phyloP scores from a whole-genome alignment of 2,113 vertebrate species.

The Eclectus roratus region DNA sequence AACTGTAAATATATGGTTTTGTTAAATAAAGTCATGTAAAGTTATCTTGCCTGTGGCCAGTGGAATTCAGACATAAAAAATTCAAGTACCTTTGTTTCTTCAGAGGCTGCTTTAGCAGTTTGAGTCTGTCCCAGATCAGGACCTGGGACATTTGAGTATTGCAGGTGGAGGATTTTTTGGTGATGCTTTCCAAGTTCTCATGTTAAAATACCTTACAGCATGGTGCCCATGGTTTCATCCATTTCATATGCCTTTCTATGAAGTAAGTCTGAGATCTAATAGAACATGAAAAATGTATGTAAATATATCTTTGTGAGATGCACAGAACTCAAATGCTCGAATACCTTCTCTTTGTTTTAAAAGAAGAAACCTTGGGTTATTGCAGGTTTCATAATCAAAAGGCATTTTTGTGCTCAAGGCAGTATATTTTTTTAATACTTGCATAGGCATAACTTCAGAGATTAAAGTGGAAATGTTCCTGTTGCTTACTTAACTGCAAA shows the following conservation, averaged over 20 bases:
- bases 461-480: not conserved
- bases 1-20: constrained; percentile 81
- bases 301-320: not conserved
- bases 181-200: not conserved
- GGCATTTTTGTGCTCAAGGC: not conserved
- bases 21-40: constrained; percentile 80
- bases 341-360: not conserved
- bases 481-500: not conserved
- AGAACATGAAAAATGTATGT: not conserved
- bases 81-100: not conserved
- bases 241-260: not conserved
- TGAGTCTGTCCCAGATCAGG: not conserved
- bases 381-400: not conserved
- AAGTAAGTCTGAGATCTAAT: not conserved
- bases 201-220: not conserved
- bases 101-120: not conserved
- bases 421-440: not conserved
- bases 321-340: not conserved
- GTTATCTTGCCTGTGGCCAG: constrained; percentile 35
- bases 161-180: not conserved
- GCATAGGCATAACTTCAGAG: not conserved
- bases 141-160: not conserved
- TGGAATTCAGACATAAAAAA: not conserved
- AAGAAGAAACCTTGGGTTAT: not conserved
- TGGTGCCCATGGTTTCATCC: not conserved